Percentiles rank a stretch among this genome's conserved stretches.
Evolutionary conservation across 2,797 vertebrate species (phyloP).

Genomic region (Myotis findleyi): DNA sequence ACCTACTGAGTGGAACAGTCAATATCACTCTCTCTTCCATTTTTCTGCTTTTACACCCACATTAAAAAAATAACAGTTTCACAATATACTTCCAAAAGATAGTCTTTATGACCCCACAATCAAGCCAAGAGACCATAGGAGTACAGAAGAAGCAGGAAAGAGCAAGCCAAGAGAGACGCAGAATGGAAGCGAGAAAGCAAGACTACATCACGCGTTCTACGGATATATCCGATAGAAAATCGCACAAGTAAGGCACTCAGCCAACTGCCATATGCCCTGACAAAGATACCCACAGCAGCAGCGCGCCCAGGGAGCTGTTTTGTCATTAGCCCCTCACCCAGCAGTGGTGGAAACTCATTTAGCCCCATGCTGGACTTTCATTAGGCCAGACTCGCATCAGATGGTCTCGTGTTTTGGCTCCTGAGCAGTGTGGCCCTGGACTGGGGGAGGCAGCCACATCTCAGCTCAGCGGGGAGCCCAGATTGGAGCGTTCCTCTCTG

Average conservation of each 20-base stretch:
- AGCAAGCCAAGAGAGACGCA: neutral
- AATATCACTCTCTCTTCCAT: neutral
- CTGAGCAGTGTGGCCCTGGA: conserved; percentile 87
- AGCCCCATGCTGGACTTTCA: conserved; percentile 99
- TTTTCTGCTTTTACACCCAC: neutral
- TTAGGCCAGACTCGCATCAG: conserved; percentile 99
- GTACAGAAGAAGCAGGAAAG: neutral
- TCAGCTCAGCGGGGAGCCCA: conserved; percentile 88
- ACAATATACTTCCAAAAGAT: neutral
- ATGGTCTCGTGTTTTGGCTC: conserved; percentile 94
- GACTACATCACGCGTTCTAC: conserved; percentile 54
- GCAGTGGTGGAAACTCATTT: conserved; percentile 98
- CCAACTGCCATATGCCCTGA: conserved; percentile 96
- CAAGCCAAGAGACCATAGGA: neutral
- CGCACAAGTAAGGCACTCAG: conserved; percentile 89
- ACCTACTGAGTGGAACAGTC: neutral
- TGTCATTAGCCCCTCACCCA: conserved; percentile 98
- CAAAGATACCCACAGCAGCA: conserved; percentile 92
- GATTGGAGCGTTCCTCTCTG: conserved; percentile 83
- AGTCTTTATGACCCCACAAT: neutral
- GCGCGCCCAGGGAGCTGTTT: conserved; percentile 94
- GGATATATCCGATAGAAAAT: conserved; percentile 72
- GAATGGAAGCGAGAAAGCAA: conserved; percentile 15
- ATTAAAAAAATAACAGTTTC: neutral
- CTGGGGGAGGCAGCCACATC: conserved; percentile 90